Evolutionary conservation across 1,140 invertebrate genomes (phyloP).

Genomic region (Papilio glaucus): DNA sequence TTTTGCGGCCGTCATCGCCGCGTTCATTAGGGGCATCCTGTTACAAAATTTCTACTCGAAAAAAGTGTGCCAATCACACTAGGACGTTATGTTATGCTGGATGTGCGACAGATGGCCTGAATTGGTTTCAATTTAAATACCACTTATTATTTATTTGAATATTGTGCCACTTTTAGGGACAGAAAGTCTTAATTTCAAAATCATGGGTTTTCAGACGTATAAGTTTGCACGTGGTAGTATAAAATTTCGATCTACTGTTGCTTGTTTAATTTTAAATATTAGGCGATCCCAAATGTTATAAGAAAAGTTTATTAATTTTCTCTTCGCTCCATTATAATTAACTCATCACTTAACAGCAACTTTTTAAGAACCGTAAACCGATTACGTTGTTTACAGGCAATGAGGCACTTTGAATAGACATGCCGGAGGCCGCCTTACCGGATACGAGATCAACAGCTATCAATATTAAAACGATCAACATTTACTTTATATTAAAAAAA

Average conservation of each 20-base stretch:
- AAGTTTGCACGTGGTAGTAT: too few species aligned
- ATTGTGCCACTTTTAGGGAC: too few species aligned
- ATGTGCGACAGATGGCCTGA: not conserved
- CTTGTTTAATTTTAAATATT: not conserved
- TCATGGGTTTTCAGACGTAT: too few species aligned
- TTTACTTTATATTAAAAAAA: too few species aligned
- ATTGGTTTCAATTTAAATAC: not conserved
- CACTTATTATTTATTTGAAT: not conserved
- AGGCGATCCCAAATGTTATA: not conserved
- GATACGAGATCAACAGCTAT: too few species aligned
- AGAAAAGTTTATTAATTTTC: constrained; percentile 16
- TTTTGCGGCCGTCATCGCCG: constrained; percentile 32
- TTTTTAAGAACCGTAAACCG: constrained; percentile 22
- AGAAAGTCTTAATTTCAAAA: too few species aligned
- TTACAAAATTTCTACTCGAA: constrained; percentile 29
- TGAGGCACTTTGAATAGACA: constrained; percentile 22
- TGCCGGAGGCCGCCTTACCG: too few species aligned
- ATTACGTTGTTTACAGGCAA: constrained; percentile 24
- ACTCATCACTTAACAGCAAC: constrained; percentile 27
- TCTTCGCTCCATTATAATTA: constrained; percentile 4
- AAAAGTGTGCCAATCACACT: constrained; percentile 11
- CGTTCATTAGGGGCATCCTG: constrained; percentile 36
- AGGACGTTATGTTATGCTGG: not conserved
- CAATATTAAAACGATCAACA: too few species aligned
- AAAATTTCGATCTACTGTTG: not conserved